phyloP scores from a whole-genome alignment of 2,113 vertebrate genomes.

The Triplophysa rosa region DNA sequence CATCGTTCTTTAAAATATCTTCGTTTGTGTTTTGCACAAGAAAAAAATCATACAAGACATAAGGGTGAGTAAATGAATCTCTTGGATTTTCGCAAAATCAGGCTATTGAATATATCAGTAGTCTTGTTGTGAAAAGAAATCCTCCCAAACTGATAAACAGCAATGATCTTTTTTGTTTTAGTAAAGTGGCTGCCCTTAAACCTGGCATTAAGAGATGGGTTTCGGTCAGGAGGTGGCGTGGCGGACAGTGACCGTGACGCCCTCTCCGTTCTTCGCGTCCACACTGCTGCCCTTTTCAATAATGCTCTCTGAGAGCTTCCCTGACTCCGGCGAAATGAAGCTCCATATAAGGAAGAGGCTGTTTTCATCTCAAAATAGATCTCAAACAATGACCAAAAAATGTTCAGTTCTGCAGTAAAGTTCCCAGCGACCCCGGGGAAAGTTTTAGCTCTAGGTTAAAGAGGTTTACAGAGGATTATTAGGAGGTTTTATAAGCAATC shows the following conservation, averaged over 20 bases:
- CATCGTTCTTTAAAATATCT: too few species aligned
- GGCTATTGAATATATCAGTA: too few species aligned
- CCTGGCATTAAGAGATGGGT: background rate
- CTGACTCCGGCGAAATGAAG: slow-evolving; percentile 10
- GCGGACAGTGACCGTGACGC: slow-evolving; percentile 4
- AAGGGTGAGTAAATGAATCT: too few species aligned
- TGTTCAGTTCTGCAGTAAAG: background rate
- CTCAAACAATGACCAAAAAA: slow-evolving; percentile 3
- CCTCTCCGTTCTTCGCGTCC: slow-evolving; percentile 29
- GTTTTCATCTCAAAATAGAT: slow-evolving; percentile 41
- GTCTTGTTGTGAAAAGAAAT: too few species aligned
- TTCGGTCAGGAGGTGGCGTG: background rate
- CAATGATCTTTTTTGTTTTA: too few species aligned
- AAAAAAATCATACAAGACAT: too few species aligned
- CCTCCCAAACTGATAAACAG: too few species aligned
- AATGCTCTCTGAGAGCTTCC: slow-evolving; percentile 38
- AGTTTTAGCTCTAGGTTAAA: background rate
- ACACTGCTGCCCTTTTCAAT: slow-evolving; percentile 18
- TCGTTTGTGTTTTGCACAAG: too few species aligned
- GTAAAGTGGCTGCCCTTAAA: too few species aligned
- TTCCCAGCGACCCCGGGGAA: slow-evolving; percentile 4
- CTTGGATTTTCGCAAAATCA: too few species aligned
- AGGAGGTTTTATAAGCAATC: slow-evolving; percentile 12
- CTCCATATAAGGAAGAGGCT: slow-evolving; percentile 53
- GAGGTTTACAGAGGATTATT: background rate